These are phyloP conservation scores for Protobothrops flavoviridis DNA, from an alignment of 2,113 vertebrate genomes.

Conservation along the genomic window DNA sequence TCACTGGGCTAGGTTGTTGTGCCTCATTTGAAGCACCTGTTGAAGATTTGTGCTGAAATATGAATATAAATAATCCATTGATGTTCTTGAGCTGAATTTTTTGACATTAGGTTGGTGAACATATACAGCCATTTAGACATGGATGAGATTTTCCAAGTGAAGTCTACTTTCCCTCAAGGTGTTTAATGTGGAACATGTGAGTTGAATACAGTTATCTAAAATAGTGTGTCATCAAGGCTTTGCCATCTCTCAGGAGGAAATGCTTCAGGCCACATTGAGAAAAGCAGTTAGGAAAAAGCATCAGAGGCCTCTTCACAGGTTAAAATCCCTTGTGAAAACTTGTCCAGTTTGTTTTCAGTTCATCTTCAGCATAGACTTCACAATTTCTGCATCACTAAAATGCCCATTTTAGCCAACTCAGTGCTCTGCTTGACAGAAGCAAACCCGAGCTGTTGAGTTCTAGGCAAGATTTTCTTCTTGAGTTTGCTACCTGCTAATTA, in stretches of 20 bases:
- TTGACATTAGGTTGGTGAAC: neutral
- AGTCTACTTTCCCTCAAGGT: constrained; percentile 20
- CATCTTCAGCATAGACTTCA: neutral
- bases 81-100: constrained; percentile 7
- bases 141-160: neutral
- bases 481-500: constrained; percentile 49
- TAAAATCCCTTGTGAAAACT: neutral
- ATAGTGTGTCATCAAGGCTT: neutral
- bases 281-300: neutral
- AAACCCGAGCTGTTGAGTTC: neutral
- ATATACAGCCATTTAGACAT: neutral
- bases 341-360: neutral
- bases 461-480: constrained; percentile 22
- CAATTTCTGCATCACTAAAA: neutral
- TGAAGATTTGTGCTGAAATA: neutral
- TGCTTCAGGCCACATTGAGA: neutral
- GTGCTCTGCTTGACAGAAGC: neutral
- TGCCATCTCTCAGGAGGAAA: neutral
- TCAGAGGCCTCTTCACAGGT: neutral
- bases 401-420: neutral
- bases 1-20: too few relatives aligned
- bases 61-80: neutral
- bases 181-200: neutral
- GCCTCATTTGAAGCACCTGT: neutral
- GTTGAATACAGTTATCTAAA: neutral